phyloP scores from a whole-genome alignment of 2,888 invertebrate genomes.

The Altica lythri region DNA sequence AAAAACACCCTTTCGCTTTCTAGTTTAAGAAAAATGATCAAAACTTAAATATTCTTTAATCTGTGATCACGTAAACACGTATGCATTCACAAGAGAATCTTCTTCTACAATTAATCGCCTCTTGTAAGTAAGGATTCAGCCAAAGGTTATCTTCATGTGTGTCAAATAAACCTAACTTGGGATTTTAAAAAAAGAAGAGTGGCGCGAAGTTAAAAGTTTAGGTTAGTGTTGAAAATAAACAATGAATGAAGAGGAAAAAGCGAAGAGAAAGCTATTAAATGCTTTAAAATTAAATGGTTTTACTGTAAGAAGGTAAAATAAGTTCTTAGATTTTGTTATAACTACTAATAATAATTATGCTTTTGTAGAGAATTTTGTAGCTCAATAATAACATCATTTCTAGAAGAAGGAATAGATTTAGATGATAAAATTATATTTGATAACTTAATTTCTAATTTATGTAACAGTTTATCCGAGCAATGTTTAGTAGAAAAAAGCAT shows the following conservation, averaged over 20 bases:
- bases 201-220: too few species aligned
- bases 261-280: constrained; percentile 66
- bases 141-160: too few species aligned
- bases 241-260: constrained; percentile 55
- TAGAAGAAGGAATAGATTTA: constrained; percentile 54
- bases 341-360: neutral
- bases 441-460: constrained; percentile 74
- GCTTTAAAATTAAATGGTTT: constrained; percentile 79
- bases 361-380: constrained; percentile 70
- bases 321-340: neutral
- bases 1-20: too few species aligned
- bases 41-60: too few species aligned
- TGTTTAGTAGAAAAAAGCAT: constrained; percentile 74
- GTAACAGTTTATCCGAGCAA: constrained; percentile 78
- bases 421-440: constrained; percentile 66
- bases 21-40: too few species aligned
- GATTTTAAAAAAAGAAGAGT: too few species aligned
- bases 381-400: constrained; percentile 73
- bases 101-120: too few species aligned
- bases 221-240: too few species aligned
- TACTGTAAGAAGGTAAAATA: constrained; percentile 64
- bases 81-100: too few species aligned
- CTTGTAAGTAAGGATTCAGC: too few species aligned
- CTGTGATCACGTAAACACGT: too few species aligned
- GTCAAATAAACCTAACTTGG: too few species aligned